Evolutionary conservation across 2,113 vertebrate species (phyloP).

Genomic region (Rhizomys pruinosus): DNA sequence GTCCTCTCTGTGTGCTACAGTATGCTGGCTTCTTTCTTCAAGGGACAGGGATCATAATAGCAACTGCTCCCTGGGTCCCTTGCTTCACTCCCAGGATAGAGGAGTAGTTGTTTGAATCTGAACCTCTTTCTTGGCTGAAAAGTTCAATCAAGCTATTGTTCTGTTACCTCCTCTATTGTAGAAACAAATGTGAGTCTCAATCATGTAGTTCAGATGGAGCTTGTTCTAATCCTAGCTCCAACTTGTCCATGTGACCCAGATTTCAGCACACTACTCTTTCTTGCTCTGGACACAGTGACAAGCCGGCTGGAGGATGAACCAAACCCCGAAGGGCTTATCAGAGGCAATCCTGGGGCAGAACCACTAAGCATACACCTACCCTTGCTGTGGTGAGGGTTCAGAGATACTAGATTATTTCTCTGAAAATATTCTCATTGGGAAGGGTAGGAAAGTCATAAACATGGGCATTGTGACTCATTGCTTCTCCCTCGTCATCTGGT

Average conservation of each 20-base stretch:
- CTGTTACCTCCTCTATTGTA: background rate
- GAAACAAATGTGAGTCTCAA: background rate
- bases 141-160: background rate
- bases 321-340: background rate
- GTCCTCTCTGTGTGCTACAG: background rate
- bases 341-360: background rate
- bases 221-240: background rate
- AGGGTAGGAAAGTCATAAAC: background rate
- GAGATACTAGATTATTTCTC: background rate
- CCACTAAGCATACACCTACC: background rate
- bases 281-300: background rate
- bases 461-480: background rate
- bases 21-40: slow-evolving; percentile 20
- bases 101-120: background rate
- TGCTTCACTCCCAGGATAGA: slow-evolving; percentile 12
- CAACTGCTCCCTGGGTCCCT: background rate
- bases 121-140: background rate
- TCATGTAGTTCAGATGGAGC: background rate
- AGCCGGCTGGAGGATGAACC: background rate
- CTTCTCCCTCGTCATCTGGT: background rate
- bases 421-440: background rate
- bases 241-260: background rate
- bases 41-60: background rate
- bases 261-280: background rate
- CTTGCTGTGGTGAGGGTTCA: background rate